Evolutionary conservation across 2,113 vertebrate species (phyloP), one percentile per base, ranked within the genome.

Genomic region (Halcyon malimbica): DNA sequence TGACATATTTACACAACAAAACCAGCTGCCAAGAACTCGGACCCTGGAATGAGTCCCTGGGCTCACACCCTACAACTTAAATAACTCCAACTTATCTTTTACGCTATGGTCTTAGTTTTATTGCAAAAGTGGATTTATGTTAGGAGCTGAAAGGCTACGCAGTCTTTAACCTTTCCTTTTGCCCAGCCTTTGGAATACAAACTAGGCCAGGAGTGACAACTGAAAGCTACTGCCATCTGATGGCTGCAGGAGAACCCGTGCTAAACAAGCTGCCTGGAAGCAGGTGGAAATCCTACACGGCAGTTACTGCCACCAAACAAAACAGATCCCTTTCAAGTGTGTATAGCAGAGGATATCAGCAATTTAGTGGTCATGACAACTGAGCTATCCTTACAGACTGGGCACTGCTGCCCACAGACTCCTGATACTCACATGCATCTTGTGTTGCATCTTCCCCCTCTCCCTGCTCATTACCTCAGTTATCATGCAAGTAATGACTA

Each of bases 1-100:
- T 95, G 89, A 91, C 57, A 92, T 18, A 80, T 90, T 92, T 95
- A 91, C 33, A 76, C 89, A 96, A 96, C 82, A 80, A 78, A 80
- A 54, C 31, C 1, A 1, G 24, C 69, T 83, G 56, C 86, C 70
- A 77, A 54, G 74, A 57, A 11, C 60, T 82, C 74, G 21, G 50
- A 42, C 60, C 44, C 39, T 70, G 64, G 31, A 95, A 91, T 3
- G 15, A 82, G 76, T 18, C 84, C 57, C 79, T 26, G 8, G 62
- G 33, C 69, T 93, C 57, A 75, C 33, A 64, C 42, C 79, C 54
- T 80, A 6, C 48, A 75, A 13, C 62, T 83, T 67, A 79, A 91
- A 94, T 65, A 93, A 74, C 44, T 64, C 16, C 1, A n/a, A 39
- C 77, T 94, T 90, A 89, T 84, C 78, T 92, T 90, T 90, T 67